Base-by-base conservation (phyloP, 2,888 invertebrate genomes). In the Hydraecia micacea region DNA sequence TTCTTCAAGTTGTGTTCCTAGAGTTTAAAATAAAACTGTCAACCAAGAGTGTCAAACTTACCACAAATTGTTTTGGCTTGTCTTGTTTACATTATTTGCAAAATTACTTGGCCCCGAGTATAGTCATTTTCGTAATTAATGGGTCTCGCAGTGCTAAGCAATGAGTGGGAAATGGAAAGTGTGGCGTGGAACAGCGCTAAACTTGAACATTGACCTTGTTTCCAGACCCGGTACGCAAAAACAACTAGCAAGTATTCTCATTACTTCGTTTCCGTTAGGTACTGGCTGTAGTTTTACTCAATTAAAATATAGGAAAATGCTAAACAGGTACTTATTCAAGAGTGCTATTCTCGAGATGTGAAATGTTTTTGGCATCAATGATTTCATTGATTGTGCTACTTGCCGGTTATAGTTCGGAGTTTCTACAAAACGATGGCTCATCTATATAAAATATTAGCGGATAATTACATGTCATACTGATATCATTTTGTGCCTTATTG, bases 191-290 rank as follows among this genome's bases (percentile, higher is more conserved):
- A 92, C 91, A 83, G 88, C 88, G 90, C 90, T 91, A 92, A 93
- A 92, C 93, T 90, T 92, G 89, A 91, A 87, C 92, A 89, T 91
- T 93, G 93, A 92, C 94, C 93, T 93, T 93, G 89, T 92, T 93
- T 91, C 79, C 77, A 85, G 79, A 80, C 79, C 81, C 82, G 81
- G 86, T 80, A 77, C 77, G 82, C 86, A 81, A 86, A 86, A 86
- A 87, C 86, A 80, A 84, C 83, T 71, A 84, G 77, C 75, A 79
- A 81, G 65, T 80, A 86, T 83, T 84, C 85, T 85, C 84, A 81
- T 88, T 79, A 79, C 81, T 89, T 75, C 66, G 84, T 89, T 89
- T 88, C 84, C 88, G 88, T 81, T 87, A 32, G 32, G 32, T 39
- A 71, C 75, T 75, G 80, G 65, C 36, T 68, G 68, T 68, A 75